Evolutionary conservation across 1,140 invertebrate genomes (phyloP).

Genomic region (Brachionus plicatilis): DNA sequence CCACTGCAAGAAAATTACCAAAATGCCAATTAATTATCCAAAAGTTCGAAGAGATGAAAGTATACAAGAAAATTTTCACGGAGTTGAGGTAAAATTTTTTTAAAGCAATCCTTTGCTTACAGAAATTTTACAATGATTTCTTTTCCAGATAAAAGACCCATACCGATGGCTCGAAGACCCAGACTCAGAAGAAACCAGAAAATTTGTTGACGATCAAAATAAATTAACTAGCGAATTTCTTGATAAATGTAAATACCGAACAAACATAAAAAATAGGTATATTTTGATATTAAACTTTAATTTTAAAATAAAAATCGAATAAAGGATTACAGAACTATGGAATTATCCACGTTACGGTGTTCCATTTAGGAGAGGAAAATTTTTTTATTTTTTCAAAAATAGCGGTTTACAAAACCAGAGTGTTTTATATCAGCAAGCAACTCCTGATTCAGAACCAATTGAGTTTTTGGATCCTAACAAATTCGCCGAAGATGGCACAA

Average conservation of each 20-base stretch:
- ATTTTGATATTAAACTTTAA: background rate
- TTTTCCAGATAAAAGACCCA: constrained; percentile 72
- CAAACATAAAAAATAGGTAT: constrained; percentile 63
- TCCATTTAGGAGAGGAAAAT: constrained; percentile 71
- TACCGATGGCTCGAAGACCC: constrained; percentile 96
- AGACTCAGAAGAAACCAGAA: constrained; percentile 80
- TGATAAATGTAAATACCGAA: constrained; percentile 67
- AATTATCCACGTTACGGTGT: constrained; percentile 91
- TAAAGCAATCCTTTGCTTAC: background rate
- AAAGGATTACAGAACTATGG: constrained; percentile 77
- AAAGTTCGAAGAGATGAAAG: constrained; percentile 68
- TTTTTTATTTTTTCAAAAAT: constrained; percentile 89
- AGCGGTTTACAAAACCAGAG: constrained; percentile 93
- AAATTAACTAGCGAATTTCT: constrained; percentile 78
- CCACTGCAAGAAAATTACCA: background rate
- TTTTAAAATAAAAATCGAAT: constrained; percentile 41
- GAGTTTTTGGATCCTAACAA: constrained; percentile 94
- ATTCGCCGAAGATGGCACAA: constrained; percentile 84
- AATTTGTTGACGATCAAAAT: constrained; percentile 87
- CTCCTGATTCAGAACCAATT: constrained; percentile 68
- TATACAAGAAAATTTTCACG: constrained; percentile 74
- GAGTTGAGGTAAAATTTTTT: constrained; percentile 63
- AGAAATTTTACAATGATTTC: background rate
- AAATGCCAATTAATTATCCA: constrained; percentile 63
- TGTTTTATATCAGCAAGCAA: constrained; percentile 84